Conservation (phyloP, 2,797 vertebrate species). For the Karalla daura region DNA sequence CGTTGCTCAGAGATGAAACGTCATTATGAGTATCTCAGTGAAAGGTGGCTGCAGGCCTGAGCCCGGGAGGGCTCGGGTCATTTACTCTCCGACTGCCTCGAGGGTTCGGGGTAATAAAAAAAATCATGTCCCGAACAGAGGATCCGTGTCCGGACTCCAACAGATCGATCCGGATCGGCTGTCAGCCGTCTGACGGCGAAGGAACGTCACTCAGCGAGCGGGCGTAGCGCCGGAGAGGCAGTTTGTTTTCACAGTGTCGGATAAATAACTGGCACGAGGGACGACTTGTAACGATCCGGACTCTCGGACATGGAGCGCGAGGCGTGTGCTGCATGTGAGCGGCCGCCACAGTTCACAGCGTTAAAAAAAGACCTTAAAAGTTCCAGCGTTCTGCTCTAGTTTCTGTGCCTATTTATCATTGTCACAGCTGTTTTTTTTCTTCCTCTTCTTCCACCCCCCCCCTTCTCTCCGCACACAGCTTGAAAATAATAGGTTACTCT, state of each 20-base stretch:
- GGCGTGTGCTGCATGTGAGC: slow-evolving; percentile 28
- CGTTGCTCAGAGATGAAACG: slow-evolving; percentile 1
- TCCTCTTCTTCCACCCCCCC: background rate
- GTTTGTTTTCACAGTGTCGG: slow-evolving; percentile 26
- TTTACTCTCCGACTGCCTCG: slow-evolving; percentile 23
- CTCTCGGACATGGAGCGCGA: too few species aligned
- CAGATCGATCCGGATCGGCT: slow-evolving; percentile 51
- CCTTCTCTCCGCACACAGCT: slow-evolving; percentile 5
- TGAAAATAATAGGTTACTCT: slow-evolving; percentile 53
- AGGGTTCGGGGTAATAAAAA: slow-evolving; percentile 20
- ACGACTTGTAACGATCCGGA: slow-evolving; percentile 23
- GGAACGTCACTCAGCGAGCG: slow-evolving; percentile 33
- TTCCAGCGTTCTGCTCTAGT: slow-evolving; percentile 70
- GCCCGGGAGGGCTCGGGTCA: background rate
- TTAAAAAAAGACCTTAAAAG: slow-evolving; percentile 28
- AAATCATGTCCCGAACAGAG: slow-evolving; percentile 27
- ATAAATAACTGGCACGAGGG: slow-evolving; percentile 33
- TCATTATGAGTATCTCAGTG: slow-evolving; percentile 15
- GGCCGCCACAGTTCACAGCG: slow-evolving; percentile 37
- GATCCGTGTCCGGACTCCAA: slow-evolving; percentile 37
- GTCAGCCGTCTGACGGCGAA: slow-evolving; percentile 53
- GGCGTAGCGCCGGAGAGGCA: slow-evolving; percentile 37
- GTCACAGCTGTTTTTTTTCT: slow-evolving; percentile 54
- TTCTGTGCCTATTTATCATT: slow-evolving; percentile 77
- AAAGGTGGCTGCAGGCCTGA: slow-evolving; percentile 11